phyloP scores from a whole-genome alignment of 2,888 invertebrate genomes.

The Ischnus inquisitorius region DNA sequence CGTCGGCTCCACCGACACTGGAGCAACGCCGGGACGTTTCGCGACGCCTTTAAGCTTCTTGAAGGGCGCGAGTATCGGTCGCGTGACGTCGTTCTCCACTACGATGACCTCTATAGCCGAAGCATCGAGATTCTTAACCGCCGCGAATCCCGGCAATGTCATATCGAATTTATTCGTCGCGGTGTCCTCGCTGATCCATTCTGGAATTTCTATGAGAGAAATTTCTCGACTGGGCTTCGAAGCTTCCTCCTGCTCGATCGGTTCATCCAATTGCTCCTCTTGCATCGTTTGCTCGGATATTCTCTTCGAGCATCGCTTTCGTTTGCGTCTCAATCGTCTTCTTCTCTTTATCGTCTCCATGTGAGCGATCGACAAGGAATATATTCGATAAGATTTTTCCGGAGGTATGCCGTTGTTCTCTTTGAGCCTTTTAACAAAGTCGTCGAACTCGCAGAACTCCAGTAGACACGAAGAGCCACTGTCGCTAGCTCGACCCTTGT shows the following conservation, averaged over 20 bases:
- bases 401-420: constrained; percentile 72
- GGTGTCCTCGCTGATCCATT: constrained; percentile 75
- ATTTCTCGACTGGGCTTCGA: constrained; percentile 41
- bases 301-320: constrained; percentile 43
- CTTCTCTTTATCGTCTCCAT: constrained; percentile 73
- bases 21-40: background rate
- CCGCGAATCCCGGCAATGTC: constrained; percentile 74
- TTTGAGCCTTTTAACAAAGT: constrained; percentile 75
- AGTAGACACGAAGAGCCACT: constrained; percentile 77
- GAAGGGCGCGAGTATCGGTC: constrained; percentile 76
- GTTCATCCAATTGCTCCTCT: constrained; percentile 42
- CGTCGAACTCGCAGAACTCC: constrained; percentile 72
- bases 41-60: constrained; percentile 63
- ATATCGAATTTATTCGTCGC: constrained; percentile 65
- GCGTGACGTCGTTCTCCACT: constrained; percentile 79
- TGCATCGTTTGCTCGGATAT: constrained; percentile 44
- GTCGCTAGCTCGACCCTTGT: constrained; percentile 71
- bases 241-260: constrained; percentile 50
- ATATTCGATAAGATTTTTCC: constrained; percentile 76
- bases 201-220: constrained; percentile 73
- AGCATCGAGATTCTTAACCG: constrained; percentile 77
- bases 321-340: constrained; percentile 50
- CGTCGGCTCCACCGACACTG: constrained; percentile 17
- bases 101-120: constrained; percentile 79
- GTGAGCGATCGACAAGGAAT: constrained; percentile 78